Evolutionary conservation across 2,113 vertebrate species (phyloP).

Genomic region (Salminus brasiliensis): DNA sequence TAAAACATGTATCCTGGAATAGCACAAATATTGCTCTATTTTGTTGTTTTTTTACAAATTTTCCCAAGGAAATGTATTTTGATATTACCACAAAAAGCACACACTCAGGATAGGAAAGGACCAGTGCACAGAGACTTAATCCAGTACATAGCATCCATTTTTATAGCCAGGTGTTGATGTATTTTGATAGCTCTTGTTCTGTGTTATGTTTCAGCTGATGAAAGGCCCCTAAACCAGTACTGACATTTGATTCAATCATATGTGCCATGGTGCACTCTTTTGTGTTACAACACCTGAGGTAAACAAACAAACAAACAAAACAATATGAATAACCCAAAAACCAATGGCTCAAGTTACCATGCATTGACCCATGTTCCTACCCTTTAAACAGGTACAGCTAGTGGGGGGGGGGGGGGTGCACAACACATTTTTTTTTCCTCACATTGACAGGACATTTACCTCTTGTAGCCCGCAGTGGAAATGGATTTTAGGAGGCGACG

Average conservation of each 20-base stretch:
- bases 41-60: too few species aligned
- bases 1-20: too few species aligned
- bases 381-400: slow-evolving; percentile 48
- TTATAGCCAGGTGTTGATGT: slow-evolving; percentile 28
- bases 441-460: slow-evolving; percentile 87
- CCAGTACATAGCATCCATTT: slow-evolving; percentile 34
- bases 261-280: slow-evolving; percentile 9
- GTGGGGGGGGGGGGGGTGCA: slow-evolving; percentile 38
- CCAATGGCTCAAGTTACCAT: slow-evolving; percentile 69
- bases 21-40: too few species aligned
- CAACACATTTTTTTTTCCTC: slow-evolving; percentile 59
- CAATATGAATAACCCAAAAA: slow-evolving; percentile 50
- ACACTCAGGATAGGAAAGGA: slow-evolving; percentile 66
- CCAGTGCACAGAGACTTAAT: slow-evolving; percentile 73
- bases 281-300: slow-evolving; percentile 60
- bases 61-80: slow-evolving; percentile 35
- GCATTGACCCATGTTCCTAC: slow-evolving; percentile 68
- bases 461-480: slow-evolving; percentile 93
- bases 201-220: not conserved
- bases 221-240: not conserved
- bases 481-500: slow-evolving; percentile 92
- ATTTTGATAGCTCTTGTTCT: slow-evolving; percentile 37
- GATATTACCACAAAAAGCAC: slow-evolving; percentile 57
- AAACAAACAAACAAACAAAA: slow-evolving; percentile 53
- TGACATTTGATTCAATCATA: slow-evolving; percentile 17